phyloP scores from a whole-genome alignment of 2,113 vertebrate species.

The Tenrec ecaudatus region DNA sequence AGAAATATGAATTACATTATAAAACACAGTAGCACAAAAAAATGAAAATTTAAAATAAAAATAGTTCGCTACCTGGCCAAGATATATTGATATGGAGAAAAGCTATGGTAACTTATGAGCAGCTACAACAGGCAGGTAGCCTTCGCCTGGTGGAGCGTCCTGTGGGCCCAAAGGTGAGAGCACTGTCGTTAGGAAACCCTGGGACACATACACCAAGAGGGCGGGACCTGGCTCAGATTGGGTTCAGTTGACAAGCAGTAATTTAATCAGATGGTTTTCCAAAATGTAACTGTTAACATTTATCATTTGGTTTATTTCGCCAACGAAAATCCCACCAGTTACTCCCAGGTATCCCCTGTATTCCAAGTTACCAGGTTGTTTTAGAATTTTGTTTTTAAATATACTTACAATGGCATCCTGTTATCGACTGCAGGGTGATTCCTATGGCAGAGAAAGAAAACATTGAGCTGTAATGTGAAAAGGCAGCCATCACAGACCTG shows the following conservation, averaged over 20 bases:
- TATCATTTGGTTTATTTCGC: slow-evolving; percentile 35
- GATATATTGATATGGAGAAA: not conserved
- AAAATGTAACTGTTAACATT: slow-evolving; percentile 1
- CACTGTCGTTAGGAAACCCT: not conserved
- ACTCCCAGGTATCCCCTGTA: not conserved
- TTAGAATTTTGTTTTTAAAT: slow-evolving; percentile 59
- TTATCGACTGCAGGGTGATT: slow-evolving; percentile 79
- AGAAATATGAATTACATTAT: slow-evolving; percentile 38
- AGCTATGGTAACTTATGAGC: not conserved
- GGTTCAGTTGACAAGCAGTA: slow-evolving; percentile 24
- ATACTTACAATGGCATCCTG: slow-evolving; percentile 79
- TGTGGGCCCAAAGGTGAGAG: slow-evolving; percentile 24
- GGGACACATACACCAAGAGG: not conserved
- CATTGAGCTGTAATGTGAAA: slow-evolving; percentile 57
- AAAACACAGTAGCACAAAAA: not conserved
- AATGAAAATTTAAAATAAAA: slow-evolving; percentile 27
- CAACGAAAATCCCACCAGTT: not conserved
- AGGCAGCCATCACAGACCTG: not conserved
- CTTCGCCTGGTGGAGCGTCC: not conserved
- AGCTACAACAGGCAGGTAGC: not conserved
- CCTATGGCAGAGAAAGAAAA: slow-evolving; percentile 72
- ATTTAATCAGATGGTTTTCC: not conserved
- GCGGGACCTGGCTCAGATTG: not conserved
- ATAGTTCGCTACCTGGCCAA: not conserved
- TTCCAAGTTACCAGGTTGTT: slow-evolving; percentile 15